Percentiles rank a stretch among this genome's conserved stretches.
Conservation (phyloP, 2,113 vertebrate genomes). For the Zosterops borbonicus region DNA sequence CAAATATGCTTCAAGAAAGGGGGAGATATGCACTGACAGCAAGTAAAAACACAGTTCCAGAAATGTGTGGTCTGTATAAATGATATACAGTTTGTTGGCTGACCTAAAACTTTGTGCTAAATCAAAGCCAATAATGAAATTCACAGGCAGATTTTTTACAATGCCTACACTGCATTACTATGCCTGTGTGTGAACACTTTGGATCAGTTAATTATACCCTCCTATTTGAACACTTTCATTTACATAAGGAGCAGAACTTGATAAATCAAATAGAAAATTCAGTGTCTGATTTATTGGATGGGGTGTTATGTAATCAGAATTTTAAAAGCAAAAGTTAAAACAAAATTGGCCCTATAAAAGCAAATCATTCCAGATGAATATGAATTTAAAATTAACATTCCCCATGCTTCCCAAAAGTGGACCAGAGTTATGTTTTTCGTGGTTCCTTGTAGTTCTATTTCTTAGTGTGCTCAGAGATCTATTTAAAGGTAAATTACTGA, state of each 20-base stretch:
- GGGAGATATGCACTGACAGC: neutral
- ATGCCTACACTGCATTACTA: neutral
- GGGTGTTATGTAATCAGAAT: constrained; percentile 24
- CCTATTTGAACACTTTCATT: neutral
- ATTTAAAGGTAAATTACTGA: neutral
- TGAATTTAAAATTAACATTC: neutral
- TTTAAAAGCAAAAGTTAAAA: constrained; percentile 24
- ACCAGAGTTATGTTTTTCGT: neutral
- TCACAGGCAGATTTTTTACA: constrained; percentile 6
- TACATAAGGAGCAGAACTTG: constrained; percentile 8
- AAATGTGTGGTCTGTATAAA: neutral
- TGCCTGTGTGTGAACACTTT: neutral
- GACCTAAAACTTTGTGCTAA: constrained; percentile 1
- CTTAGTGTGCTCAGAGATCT: neutral
- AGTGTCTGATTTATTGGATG: neutral
- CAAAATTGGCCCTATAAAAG: neutral
- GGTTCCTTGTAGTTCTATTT: neutral
- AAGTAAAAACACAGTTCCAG: neutral
- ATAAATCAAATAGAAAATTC: constrained; percentile 17
- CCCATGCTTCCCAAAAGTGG: neutral
- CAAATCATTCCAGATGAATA: neutral
- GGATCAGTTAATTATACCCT: neutral
- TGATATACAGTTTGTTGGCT: constrained; percentile 10
- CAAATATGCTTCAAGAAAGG: neutral
- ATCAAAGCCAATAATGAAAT: constrained; percentile 23